Base-by-base conservation (phyloP, 2,113 vertebrate species). In the Oncorhynchus tshawytscha region DNA sequence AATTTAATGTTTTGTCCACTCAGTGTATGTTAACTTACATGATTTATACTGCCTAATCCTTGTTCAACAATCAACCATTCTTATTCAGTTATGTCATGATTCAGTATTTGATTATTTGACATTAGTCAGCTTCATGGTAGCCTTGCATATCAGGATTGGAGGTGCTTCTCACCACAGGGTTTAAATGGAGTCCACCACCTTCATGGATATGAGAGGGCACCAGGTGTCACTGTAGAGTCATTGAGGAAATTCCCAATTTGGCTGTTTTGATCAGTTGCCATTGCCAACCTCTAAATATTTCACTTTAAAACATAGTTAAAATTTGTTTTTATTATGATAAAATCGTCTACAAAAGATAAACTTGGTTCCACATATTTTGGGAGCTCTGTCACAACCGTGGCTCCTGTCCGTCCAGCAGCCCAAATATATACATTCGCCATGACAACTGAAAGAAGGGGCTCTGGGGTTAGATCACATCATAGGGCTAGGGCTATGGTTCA, bases 201-300 rank as follows among this genome's bases (percentile, higher is more conserved):
- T 57, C 54, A 57, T 57, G 54, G 54, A 7, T 20, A 57, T 57
- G 5, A 57, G 51, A 9, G 34, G 66, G 15, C 81, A 73, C 69
- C 25, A 82, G 76, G 70, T 82, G 81, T 78, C 81, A 73, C 72
- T 31, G 22, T 64, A 66, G 72, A 75, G 76, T 20, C 74, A 12
- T 24, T 5, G 18, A 20, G 54, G 54, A 57, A 57, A 20, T 15
- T 57, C 18, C 16, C 16, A 20, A 57, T 57, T 20, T 57, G 54
- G 4, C 54, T 20, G 20, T 57, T 57, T 48, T 20, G 39, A 45
- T 45, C 39, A 45, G 39, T 45, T 11, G 9, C 39, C 39, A 45
- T 11, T 45, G 39, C 9, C 39, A 45, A 45, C 39, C 9, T 45
- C 39, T 45, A 11, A 45, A 11, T 45, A 11, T 45, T 45, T 45